phyloP scores from a whole-genome alignment of 1,140 invertebrate species.

The Zeugodacus cucurbitae region DNA sequence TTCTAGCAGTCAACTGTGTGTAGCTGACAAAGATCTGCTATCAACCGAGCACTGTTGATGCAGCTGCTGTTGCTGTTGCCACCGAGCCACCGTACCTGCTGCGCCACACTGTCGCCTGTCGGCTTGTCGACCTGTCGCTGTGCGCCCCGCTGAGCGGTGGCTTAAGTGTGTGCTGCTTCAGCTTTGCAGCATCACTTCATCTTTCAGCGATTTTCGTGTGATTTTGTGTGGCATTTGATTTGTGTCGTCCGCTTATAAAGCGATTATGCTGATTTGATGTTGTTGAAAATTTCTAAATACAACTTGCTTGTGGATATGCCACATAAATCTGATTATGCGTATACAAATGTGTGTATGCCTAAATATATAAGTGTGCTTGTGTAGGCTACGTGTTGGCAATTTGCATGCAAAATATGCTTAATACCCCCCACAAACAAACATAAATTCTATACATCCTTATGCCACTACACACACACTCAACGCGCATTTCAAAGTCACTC shows the following conservation, averaged over 20 bases:
- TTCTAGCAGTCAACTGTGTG: background rate
- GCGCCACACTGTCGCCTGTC: background rate
- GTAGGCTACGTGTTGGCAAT: background rate
- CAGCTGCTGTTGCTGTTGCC: background rate
- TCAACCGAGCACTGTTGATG: background rate
- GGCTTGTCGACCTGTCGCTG: background rate
- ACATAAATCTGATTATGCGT: background rate
- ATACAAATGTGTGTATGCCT: background rate
- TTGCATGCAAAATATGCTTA: background rate
- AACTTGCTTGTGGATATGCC: background rate
- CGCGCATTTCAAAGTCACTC: background rate
- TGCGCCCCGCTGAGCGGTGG: background rate
- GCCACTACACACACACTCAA: background rate
- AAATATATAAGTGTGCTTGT: background rate
- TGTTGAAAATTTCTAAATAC: constrained; percentile 29
- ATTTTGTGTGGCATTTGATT: constrained; percentile 36
- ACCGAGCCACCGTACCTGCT: background rate
- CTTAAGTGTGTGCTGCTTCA: background rate
- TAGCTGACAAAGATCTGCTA: background rate
- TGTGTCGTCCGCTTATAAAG: constrained; percentile 36
- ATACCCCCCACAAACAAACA: background rate
- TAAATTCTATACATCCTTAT: background rate
- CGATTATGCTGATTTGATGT: constrained; percentile 31
- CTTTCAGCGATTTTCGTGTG: constrained; percentile 28
- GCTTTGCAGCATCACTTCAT: constrained; percentile 26